A percentile compares a stretch with the other conserved stretches of the same genome.
These are phyloP conservation scores for Chrysopa pallens DNA, from an alignment of 1,140 invertebrate genomes.

Conservation along the genomic window DNA sequence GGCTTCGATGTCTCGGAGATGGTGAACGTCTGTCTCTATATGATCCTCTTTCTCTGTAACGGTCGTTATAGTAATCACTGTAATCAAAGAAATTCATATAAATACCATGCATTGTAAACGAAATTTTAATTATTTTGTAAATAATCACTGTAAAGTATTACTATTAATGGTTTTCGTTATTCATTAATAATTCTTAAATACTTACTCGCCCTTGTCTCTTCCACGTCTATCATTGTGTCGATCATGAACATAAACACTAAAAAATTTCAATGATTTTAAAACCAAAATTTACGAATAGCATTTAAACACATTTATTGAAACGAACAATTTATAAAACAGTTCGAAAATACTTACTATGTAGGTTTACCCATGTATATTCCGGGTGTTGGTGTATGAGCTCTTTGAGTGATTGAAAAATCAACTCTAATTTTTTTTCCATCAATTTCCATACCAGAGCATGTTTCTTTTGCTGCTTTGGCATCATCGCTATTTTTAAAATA, in stretches of 20 bases:
- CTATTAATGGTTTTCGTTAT: not conserved
- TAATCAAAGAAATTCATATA: not conserved
- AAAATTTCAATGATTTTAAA: not conserved
- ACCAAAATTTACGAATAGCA: not conserved
- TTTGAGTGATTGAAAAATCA: constrained; percentile 93
- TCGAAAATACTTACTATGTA: constrained; percentile 33
- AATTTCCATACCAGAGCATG: constrained; percentile 84
- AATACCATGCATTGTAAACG: not conserved
- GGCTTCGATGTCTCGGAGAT: constrained; percentile 31
- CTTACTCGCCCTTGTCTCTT: constrained; percentile 28
- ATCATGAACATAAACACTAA: not conserved
- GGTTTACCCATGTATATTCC: constrained; percentile 96
- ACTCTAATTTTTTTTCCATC: constrained; percentile 86
- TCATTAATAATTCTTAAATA: constrained; percentile 4
- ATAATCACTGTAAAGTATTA: too few species aligned
- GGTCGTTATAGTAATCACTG: constrained; percentile 9
- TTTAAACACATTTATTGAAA: not conserved
- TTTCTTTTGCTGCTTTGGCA: constrained; percentile 85
- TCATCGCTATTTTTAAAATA: constrained; percentile 83
- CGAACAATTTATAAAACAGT: constrained; percentile 1
- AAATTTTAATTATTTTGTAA: too few species aligned
- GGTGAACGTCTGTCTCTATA: constrained; percentile 20
- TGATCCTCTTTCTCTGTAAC: constrained; percentile 22
- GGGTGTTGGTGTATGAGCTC: constrained; percentile 93
- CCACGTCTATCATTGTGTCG: constrained; percentile 12